phyloP scores from a whole-genome alignment of 2,888 invertebrate genomes.

The Scaptomyza caliginosa region DNA sequence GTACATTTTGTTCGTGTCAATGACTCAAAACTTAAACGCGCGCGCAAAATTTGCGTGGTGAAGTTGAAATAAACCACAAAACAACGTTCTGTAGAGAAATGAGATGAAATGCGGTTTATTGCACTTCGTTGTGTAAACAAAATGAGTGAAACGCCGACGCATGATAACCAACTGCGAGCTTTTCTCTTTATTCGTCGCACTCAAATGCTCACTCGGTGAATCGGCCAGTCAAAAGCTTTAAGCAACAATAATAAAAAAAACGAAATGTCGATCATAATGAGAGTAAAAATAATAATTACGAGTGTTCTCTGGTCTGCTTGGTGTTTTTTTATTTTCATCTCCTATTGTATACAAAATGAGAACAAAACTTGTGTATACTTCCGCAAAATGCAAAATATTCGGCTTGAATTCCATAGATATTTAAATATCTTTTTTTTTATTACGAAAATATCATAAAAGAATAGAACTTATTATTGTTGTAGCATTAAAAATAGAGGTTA shows the following conservation, averaged over 20 bases:
- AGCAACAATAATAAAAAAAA: conserved; percentile 4
- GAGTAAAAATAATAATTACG: conserved; percentile 19
- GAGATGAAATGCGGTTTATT: conserved; percentile 70
- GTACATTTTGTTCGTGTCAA: conserved; percentile 56
- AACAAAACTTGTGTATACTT: conserved; percentile 16
- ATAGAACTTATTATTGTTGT: neutral
- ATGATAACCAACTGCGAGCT: conserved; percentile 28
- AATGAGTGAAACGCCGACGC: conserved; percentile 40
- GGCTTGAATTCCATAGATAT: neutral
- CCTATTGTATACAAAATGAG: conserved; percentile 14
- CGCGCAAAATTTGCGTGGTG: conserved; percentile 56
- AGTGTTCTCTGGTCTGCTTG: neutral
- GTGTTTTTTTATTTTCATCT: neutral
- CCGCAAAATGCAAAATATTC: conserved; percentile 23
- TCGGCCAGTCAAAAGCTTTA: conserved; percentile 29
- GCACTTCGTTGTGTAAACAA: conserved; percentile 70
- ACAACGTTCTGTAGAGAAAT: conserved; percentile 17
- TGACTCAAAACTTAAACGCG: conserved; percentile 72
- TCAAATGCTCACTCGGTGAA: conserved; percentile 2
- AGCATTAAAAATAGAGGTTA: neutral
- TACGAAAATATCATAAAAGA: too few species aligned
- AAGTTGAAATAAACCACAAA: conserved; percentile 56
- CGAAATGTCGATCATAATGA: conserved; percentile 20
- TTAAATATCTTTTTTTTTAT: neutral
- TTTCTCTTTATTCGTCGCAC: conserved; percentile 16